A percentile compares a stretch with the other conserved stretches of the same genome.
phyloP scores from a whole-genome alignment of 1,140 invertebrate genomes.

The Polypedilum vanderplanki region DNA sequence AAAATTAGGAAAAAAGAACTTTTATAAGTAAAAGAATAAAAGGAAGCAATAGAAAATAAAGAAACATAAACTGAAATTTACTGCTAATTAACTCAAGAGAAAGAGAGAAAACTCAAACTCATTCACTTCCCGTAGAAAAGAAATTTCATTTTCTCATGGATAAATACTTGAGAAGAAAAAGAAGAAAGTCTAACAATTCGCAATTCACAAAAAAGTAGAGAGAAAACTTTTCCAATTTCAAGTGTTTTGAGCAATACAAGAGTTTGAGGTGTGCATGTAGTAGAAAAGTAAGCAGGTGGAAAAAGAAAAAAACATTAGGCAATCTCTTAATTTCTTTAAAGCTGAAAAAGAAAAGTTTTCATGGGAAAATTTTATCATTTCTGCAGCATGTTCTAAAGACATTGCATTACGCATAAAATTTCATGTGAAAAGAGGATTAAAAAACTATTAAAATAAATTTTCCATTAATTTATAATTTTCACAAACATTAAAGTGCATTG shows the following conservation, averaged over 20 bases:
- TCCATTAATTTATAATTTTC: too few species aligned
- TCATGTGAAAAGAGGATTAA: not conserved
- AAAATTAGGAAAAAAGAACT: too few species aligned
- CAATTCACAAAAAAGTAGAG: not conserved
- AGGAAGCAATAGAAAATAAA: not conserved
- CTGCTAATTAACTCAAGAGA: slow-evolving; percentile 24
- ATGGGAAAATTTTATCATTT: not conserved
- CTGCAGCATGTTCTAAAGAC: not conserved
- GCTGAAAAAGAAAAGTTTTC: not conserved
- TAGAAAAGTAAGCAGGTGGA: not conserved
- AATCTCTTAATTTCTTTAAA: slow-evolving; percentile 15
- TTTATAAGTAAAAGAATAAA: not conserved
- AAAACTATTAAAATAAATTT: slow-evolving; percentile 1
- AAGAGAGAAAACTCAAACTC: slow-evolving; percentile 1
- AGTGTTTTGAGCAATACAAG: slow-evolving; percentile 1
- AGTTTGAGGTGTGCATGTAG: not conserved
- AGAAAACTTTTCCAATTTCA: slow-evolving; percentile 13
- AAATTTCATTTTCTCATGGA: not conserved
- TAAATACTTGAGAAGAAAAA: not conserved
- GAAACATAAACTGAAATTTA: slow-evolving; percentile 22
- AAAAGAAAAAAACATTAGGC: not conserved
- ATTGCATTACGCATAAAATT: not conserved
- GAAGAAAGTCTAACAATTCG: not conserved
- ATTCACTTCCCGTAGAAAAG: slow-evolving; percentile 16
- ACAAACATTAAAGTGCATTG: too few species aligned